phyloP scores from a whole-genome alignment of 1,140 invertebrate species.

The Drosophila sechellia region DNA sequence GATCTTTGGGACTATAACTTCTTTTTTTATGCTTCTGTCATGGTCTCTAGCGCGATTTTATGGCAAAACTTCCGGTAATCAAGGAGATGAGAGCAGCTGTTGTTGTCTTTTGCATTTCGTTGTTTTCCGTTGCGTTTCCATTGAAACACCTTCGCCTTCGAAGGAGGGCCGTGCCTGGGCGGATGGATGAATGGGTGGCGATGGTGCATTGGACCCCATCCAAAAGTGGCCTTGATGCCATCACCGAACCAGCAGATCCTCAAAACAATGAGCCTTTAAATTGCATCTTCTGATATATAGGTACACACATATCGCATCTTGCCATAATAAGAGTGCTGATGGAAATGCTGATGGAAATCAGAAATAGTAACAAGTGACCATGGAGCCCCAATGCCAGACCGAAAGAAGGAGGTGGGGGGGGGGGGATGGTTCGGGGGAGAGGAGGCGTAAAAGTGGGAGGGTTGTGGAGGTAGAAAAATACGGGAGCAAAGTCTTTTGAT shows the following conservation, averaged over 20 bases:
- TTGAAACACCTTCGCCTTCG: constrained; percentile 26
- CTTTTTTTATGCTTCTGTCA: constrained; percentile 47
- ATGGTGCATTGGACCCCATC: constrained; percentile 29
- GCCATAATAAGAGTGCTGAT: constrained; percentile 7
- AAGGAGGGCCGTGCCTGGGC: background rate
- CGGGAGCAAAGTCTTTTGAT: constrained; percentile 76
- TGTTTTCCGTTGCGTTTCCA: background rate
- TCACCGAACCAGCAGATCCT: background rate
- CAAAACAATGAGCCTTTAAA: constrained; percentile 47
- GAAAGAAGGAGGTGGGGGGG: background rate
- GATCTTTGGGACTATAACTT: constrained; percentile 20
- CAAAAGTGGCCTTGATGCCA: constrained; percentile 57
- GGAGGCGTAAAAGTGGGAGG: background rate
- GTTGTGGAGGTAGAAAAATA: background rate
- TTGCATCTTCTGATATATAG: constrained; percentile 15
- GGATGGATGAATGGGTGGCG: too few species aligned
- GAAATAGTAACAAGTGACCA: constrained; percentile 55
- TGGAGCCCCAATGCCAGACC: constrained; percentile 9
- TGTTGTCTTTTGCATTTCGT: constrained; percentile 20
- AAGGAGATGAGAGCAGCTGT: constrained; percentile 27
- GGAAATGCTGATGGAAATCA: constrained; percentile 46
- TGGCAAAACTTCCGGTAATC: constrained; percentile 67
- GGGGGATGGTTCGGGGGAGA: background rate
- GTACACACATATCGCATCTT: background rate
- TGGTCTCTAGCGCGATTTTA: constrained; percentile 33